Conservation (phyloP, 2,113 vertebrate species). For the Corythoichthys haematopterus region DNA sequence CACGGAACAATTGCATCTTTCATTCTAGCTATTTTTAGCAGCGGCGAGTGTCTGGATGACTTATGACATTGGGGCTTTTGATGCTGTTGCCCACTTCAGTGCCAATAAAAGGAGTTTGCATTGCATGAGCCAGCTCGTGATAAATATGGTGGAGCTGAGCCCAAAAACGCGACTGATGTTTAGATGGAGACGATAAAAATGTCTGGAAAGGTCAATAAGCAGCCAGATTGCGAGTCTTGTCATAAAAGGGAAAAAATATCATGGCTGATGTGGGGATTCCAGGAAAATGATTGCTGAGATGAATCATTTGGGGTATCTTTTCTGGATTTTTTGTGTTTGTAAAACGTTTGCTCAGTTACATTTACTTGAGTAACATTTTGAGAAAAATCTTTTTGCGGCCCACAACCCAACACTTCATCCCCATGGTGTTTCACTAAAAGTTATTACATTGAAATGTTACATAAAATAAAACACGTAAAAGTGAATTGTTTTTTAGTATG, state of each 20-base stretch:
- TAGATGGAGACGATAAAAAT: constrained; percentile 37
- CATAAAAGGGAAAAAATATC: constrained; percentile 26
- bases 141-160: not conserved
- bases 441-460: too few relatives aligned
- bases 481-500: too few relatives aligned
- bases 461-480: too few relatives aligned
- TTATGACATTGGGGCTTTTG: not conserved
- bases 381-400: too few relatives aligned
- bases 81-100: constrained; percentile 4
- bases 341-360: too few relatives aligned
- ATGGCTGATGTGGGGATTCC: constrained; percentile 43
- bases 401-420: too few relatives aligned
- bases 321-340: too few relatives aligned
- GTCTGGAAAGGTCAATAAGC: constrained; percentile 46
- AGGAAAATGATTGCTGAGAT: constrained; percentile 43
- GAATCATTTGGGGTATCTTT: constrained; percentile 37
- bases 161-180: constrained; percentile 22
- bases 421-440: too few relatives aligned
- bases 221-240: constrained; percentile 42
- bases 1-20: constrained; percentile 20
- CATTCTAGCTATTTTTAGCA: constrained; percentile 10
- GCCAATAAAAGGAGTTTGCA: constrained; percentile 7
- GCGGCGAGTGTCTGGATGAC: not conserved
- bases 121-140: not conserved
- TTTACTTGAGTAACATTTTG: too few relatives aligned